These are phyloP conservation scores for Aleiodes alternator DNA, from an alignment of 2,888 invertebrate species.

Conservation along the genomic window DNA sequence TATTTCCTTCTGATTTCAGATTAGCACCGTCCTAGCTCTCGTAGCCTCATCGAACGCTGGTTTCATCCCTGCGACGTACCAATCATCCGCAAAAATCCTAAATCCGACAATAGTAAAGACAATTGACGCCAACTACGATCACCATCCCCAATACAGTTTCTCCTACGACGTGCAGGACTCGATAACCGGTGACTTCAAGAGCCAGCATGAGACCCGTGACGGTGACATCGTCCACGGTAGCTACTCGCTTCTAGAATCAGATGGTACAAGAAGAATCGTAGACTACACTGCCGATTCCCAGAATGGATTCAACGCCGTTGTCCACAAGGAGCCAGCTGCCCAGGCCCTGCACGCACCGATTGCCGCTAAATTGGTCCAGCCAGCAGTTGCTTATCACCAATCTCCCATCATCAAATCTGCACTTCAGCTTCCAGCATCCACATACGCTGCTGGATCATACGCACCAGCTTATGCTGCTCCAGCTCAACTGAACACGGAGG, in stretches of 20 bases:
- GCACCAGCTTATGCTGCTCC: conserved; percentile 25
- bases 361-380: not conserved
- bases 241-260: conserved; percentile 54
- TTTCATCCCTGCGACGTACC: conserved; percentile 63
- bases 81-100: conserved; percentile 61
- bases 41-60: conserved; percentile 77
- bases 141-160: conserved; percentile 49
- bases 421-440: conserved; percentile 44
- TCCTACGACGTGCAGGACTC: conserved; percentile 40
- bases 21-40: conserved; percentile 69
- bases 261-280: conserved; percentile 54
- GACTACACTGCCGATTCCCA: conserved; percentile 54
- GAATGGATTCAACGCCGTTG: conserved; percentile 55
- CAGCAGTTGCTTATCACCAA: not conserved
- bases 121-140: conserved; percentile 49
- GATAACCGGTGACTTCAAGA: conserved; percentile 54
- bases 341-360: too few relatives aligned
- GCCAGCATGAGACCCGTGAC: conserved; percentile 54
- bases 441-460: conserved; percentile 64
- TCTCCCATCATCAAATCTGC: conserved; percentile 51
- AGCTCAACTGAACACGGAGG: not conserved
- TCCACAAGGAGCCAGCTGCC: conserved; percentile 53
- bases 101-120: conserved; percentile 35
- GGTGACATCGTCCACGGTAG: conserved; percentile 54
- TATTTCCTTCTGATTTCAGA: conserved; percentile 57